These are phyloP conservation scores for Eumeta japonica DNA, from an alignment of 1,140 invertebrate genomes.

Conservation along the genomic window DNA sequence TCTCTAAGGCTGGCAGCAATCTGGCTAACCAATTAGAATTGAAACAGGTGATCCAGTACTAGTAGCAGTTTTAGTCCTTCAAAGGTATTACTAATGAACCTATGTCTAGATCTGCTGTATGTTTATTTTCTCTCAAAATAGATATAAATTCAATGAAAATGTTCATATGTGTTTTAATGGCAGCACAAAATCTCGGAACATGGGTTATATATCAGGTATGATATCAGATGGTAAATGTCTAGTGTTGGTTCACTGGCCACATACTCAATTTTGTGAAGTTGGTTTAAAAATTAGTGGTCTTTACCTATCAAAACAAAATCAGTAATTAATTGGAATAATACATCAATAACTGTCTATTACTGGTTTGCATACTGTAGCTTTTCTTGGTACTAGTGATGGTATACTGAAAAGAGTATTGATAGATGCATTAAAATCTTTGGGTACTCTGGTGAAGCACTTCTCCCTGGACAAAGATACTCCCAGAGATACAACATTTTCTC, in stretches of 20 bases:
- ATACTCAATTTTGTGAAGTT: slow-evolving; percentile 87
- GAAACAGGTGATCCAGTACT: slow-evolving; percentile 74
- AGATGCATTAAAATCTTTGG: slow-evolving; percentile 43
- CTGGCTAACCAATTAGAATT: slow-evolving; percentile 79
- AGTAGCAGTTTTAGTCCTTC: slow-evolving; percentile 79
- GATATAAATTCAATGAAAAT: slow-evolving; percentile 93
- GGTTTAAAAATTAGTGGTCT: slow-evolving; percentile 89
- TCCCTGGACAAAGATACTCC: slow-evolving; percentile 58
- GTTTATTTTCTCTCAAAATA: slow-evolving; percentile 80
- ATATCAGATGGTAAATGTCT: slow-evolving; percentile 87
- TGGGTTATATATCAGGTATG: slow-evolving; percentile 90
- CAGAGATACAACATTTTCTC: slow-evolving; percentile 71
- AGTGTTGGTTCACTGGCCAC: slow-evolving; percentile 82
- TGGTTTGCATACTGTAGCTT: slow-evolving; percentile 86
- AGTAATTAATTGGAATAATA: slow-evolving; percentile 75
- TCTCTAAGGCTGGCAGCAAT: slow-evolving; percentile 76
- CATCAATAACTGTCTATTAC: slow-evolving; percentile 79
- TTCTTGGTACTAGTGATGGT: slow-evolving; percentile 61
- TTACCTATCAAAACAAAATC: slow-evolving; percentile 75
- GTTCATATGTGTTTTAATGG: slow-evolving; percentile 97
- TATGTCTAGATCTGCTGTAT: slow-evolving; percentile 76
- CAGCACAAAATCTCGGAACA: slow-evolving; percentile 81
- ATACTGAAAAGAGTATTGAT: slow-evolving; percentile 40
- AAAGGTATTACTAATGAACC: slow-evolving; percentile 79
- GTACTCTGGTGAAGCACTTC: slow-evolving; percentile 37